Conservation (phyloP, 2,113 vertebrate species). For the Edolisoma coerulescens region DNA sequence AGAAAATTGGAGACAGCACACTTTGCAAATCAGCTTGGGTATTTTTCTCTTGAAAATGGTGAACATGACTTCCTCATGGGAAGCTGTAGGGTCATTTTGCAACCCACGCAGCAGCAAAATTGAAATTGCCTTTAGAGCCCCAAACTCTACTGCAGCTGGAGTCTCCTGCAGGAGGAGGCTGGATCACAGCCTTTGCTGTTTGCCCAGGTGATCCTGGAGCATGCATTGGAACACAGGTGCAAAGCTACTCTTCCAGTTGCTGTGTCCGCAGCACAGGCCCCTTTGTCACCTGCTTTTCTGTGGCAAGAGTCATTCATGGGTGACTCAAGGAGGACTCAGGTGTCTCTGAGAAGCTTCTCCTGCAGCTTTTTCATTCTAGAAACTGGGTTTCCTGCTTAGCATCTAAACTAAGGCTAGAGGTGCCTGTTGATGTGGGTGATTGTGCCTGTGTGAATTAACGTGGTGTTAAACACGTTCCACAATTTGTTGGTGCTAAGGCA, state of each 20-base stretch:
- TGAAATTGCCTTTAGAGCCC: neutral
- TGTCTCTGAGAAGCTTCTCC: neutral
- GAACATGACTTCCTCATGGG: neutral
- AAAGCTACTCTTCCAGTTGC: neutral
- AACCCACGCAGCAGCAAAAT: neutral
- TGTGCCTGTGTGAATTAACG: neutral
- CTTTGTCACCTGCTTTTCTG: neutral
- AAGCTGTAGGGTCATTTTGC: neutral
- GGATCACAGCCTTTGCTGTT: neutral
- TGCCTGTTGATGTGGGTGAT: neutral
- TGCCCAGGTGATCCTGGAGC: neutral
- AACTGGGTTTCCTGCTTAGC: neutral
- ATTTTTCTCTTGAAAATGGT: neutral
- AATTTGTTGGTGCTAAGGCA: neutral
- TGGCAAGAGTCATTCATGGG: rapidly evolving
- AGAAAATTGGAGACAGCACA: neutral
- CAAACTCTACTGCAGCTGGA: neutral
- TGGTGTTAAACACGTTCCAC: neutral
- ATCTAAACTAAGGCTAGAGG: neutral
- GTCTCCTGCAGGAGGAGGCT: neutral
- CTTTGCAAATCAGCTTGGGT: neutral
- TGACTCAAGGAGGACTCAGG: neutral
- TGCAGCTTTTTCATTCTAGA: neutral
- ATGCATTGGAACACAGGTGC: neutral
- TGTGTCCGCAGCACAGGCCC: no score